Evolutionary conservation across 1,140 invertebrate species (phyloP).

Genomic region (Camponotus pennsylvanicus): DNA sequence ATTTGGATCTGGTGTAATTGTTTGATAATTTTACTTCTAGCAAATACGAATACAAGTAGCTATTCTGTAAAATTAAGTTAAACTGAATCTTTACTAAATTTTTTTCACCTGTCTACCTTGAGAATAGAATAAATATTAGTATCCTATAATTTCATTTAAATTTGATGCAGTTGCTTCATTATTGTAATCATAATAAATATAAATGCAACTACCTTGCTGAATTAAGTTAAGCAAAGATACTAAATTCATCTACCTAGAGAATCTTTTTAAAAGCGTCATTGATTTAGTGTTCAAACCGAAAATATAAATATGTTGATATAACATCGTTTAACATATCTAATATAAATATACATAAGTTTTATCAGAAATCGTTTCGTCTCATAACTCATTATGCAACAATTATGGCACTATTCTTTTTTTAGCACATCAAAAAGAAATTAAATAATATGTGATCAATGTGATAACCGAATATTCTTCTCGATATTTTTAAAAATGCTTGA

Average conservation of each 20-base stretch:
- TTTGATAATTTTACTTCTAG: neutral
- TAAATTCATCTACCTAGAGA: conserved; percentile 29
- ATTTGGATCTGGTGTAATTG: conserved; percentile 21
- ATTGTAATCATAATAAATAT: conserved; percentile 34
- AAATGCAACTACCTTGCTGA: conserved; percentile 12
- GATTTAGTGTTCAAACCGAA: conserved; percentile 31
- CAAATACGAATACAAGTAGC: conserved; percentile 6
- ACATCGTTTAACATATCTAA: conserved; percentile 6
- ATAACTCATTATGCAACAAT: neutral
- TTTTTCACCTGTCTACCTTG: neutral
- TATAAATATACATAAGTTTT: conserved; percentile 19
- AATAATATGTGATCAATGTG: neutral
- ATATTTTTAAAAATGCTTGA: conserved; percentile 1
- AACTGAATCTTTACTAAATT: neutral
- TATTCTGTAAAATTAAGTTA: neutral
- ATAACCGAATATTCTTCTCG: neutral
- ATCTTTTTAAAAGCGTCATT: conserved; percentile 39
- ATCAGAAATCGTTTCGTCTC: neutral
- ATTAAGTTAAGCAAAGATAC: conserved; percentile 37
- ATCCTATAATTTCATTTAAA: neutral
- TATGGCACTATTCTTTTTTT: conserved; percentile 36
- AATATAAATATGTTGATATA: neutral
- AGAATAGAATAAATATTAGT: neutral
- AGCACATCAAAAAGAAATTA: neutral
- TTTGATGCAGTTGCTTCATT: neutral